Conservation (phyloP, 2,888 invertebrate species). For the Leptodirus hochenwartii region DNA sequence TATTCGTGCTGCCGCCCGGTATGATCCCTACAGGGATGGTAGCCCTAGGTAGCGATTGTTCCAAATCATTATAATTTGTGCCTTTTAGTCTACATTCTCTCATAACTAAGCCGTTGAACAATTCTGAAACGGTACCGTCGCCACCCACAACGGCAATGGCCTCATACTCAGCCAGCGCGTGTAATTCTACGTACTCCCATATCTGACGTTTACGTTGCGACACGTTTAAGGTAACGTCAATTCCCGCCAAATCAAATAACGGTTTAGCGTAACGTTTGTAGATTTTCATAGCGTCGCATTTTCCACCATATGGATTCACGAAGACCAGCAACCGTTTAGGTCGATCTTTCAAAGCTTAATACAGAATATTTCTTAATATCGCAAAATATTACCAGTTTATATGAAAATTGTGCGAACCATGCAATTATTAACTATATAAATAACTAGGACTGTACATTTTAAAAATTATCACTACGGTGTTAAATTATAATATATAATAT, state of each 20-base stretch:
- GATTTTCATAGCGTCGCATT: constrained; percentile 49
- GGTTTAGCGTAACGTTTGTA: constrained; percentile 56
- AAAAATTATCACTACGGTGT: too few species aligned
- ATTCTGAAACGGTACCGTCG: constrained; percentile 72
- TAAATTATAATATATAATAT: too few species aligned
- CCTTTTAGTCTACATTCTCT: constrained; percentile 33
- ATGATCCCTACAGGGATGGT: constrained; percentile 41
- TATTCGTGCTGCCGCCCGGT: too few species aligned
- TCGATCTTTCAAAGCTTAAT: constrained; percentile 33
- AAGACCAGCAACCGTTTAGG: constrained; percentile 58
- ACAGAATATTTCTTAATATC: constrained; percentile 5
- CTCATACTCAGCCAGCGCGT: constrained; percentile 38
- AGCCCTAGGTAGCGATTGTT: constrained; percentile 30
- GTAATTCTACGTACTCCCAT: constrained; percentile 40
- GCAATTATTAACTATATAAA: constrained; percentile 1
- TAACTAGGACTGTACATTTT: too few species aligned
- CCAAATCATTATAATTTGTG: constrained; percentile 33
- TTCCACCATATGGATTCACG: constrained; percentile 73
- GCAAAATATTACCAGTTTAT: too few species aligned
- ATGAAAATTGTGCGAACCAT: constrained; percentile 2
- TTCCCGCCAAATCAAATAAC: constrained; percentile 41
- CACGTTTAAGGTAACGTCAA: constrained; percentile 44
- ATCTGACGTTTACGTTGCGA: constrained; percentile 66
- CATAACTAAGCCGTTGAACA: constrained; percentile 52
- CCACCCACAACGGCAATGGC: constrained; percentile 70